Evolutionary conservation across 2,797 vertebrate genomes (phyloP), one percentile per base, ranked within the genome.

Genomic region (Schizopygopsis pylzovi): DNA sequence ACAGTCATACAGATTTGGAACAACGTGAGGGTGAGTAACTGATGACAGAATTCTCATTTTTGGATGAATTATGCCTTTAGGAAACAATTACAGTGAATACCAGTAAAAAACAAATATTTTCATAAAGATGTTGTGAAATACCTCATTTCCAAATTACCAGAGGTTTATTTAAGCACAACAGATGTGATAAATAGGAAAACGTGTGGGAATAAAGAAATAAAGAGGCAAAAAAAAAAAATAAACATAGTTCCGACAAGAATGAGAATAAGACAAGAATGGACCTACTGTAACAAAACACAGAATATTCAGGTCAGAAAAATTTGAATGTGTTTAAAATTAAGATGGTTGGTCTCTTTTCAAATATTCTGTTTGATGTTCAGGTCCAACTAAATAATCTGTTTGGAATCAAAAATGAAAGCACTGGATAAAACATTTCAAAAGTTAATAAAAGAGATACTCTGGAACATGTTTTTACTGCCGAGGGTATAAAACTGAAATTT

Each of bases 311-410:
- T 63, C 25, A 68, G 52, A 73, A 82, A 61, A 41, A 67, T 10
- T 59, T 0, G 25, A 75, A 81, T 73, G 39, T 81, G 78, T 54
- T 84, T 67, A 78, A 81, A 82, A 61, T 86, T 75, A 87, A 73
- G 78, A 61, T 28, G 41, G 49, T 83, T 81, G 81, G 61, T 83
- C 49, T 80, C 76, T 63, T 37, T 88, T 88, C 83, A 37, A 81
- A 83, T 67, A 84, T 87, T 84, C 67, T 79, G 59, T 88, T 84
- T 87, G 79, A 83, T 83, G 84, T 75, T 73, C 56, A 52, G 71
- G 80, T 88, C 85, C 77, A 89, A 79, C 63, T 10, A 72, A 83
- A 86, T 82, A 84, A 85, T 85, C 86, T 88, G 86, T 83, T 90
- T 88, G 65, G 43, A 75, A 88, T 87, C 73, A 81, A 68, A 68